Evolutionary conservation across 2,113 vertebrate genomes (phyloP), one percentile per base, ranked within the genome.

Genomic region (Erythrocercus mccallii): DNA sequence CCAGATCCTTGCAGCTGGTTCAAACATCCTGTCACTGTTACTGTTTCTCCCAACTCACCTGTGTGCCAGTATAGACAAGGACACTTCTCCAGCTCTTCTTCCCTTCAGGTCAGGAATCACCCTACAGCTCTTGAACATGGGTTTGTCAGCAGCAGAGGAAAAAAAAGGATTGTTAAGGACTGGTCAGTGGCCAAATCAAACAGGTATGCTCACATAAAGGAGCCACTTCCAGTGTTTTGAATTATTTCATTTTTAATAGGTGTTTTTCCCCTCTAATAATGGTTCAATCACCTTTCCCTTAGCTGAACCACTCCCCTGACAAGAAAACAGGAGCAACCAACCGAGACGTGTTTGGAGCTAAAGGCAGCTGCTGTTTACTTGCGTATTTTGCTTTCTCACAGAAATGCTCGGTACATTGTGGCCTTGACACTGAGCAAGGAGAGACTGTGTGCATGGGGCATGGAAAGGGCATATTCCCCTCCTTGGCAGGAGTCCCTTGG

Each of bases 241-340:
- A 81, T 54, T 50, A 54, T 86, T 84, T 86, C n/a, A 25, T 37
- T 86, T 90, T 68, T 54, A 71, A 65, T 54, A 90, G 86, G 61
- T 79, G 53, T 45, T 94, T 93, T 74, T 47, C 4, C 20, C 22
- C 69, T 84, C 51, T 48, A 40, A 74, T 90, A 90, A 53, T 25
- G 18, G 69, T 83, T 94, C 86, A 72, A 31, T 78, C 57, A 86
- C 72, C 69, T 92, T 93, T 93, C 60, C 69, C 65, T 76, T 33
- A 83, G 80, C 61, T 90, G 88, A 92, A 81, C 24, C 31, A 33
- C 40, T 91, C 64, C 47, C 44, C 35, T 4, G 2, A 76, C 79
- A 56, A 65, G 66, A 79, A 95, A 87, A 90, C 72, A 84, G 72
- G 60, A 83, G 64, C 90, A 93, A 64, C 69, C 82, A 81, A 92